Percentiles rank a stretch among this genome's conserved stretches.
Conservation (phyloP, 2,888 invertebrate genomes). For the Diaprepes abbreviatus region DNA sequence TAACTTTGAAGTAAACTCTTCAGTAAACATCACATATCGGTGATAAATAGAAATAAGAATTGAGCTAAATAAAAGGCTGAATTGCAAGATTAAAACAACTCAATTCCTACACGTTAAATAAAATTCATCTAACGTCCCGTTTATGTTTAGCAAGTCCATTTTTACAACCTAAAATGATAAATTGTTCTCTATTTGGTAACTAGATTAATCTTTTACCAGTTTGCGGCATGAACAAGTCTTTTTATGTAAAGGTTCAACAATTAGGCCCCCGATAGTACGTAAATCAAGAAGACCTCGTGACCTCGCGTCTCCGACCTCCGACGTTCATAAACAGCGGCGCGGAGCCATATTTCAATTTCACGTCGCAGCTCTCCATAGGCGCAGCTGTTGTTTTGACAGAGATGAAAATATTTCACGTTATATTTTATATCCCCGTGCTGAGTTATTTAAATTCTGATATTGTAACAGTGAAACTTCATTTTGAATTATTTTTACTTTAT, state of each 20-base stretch:
- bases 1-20: too few species aligned
- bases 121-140: too few species aligned
- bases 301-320: conserved; percentile 49
- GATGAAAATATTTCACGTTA: conserved; percentile 24
- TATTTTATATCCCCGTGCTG: conserved; percentile 12
- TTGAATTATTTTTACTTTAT: background rate
- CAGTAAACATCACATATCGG: too few species aligned
- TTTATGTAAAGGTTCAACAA: conserved; percentile 36
- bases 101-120: background rate
- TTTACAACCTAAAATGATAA: conserved; percentile 4
- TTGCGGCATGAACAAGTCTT: conserved; percentile 9
- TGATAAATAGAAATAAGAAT: too few species aligned
- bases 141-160: background rate
- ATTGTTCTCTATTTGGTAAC: conserved; percentile 9
- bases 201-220: conserved; percentile 4
- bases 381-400: conserved; percentile 38
- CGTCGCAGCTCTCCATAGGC: conserved; percentile 29
- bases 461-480: background rate
- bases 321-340: conserved; percentile 50
- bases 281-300: conserved; percentile 55
- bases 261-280: conserved; percentile 49
- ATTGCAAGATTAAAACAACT: background rate
- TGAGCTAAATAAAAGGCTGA: background rate
- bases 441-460: conserved; percentile 9
- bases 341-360: conserved; percentile 54